Evolutionary conservation across 2,888 invertebrate genomes (phyloP).

Genomic region (Eupsilia transversa): DNA sequence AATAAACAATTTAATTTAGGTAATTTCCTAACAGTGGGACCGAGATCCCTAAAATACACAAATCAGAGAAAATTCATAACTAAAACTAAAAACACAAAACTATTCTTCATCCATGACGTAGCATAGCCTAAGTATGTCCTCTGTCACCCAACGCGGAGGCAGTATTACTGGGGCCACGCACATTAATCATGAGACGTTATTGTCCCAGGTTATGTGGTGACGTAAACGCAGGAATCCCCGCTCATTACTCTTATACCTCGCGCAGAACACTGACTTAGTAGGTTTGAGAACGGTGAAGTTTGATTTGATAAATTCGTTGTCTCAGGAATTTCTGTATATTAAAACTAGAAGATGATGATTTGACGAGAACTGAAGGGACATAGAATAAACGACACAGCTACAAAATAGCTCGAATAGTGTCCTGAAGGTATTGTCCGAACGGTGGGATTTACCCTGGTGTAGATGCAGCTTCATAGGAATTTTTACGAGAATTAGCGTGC

Average conservation of each 20-base stretch:
- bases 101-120: constrained; percentile 48
- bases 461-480: too few species aligned
- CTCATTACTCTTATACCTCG: constrained; percentile 43
- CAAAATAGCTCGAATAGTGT: too few species aligned
- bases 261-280: constrained; percentile 23
- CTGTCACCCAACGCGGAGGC: constrained; percentile 16
- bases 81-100: too few species aligned
- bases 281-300: not conserved
- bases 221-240: constrained; percentile 52
- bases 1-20: too few species aligned
- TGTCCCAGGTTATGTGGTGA: constrained; percentile 46
- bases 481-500: too few species aligned
- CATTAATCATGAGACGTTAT: constrained; percentile 68
- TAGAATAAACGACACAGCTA: too few species aligned
- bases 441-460: too few species aligned
- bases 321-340: too few species aligned
- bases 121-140: constrained; percentile 64
- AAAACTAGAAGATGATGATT: not conserved
- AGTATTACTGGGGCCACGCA: constrained; percentile 50
- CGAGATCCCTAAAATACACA: not conserved
- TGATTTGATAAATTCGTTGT: constrained; percentile 31
- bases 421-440: too few species aligned
- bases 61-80: not conserved
- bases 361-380: not conserved
- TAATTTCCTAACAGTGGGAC: too few species aligned